phyloP scores from a whole-genome alignment of 1,140 invertebrate genomes.

The Hypothenemus hampei region DNA sequence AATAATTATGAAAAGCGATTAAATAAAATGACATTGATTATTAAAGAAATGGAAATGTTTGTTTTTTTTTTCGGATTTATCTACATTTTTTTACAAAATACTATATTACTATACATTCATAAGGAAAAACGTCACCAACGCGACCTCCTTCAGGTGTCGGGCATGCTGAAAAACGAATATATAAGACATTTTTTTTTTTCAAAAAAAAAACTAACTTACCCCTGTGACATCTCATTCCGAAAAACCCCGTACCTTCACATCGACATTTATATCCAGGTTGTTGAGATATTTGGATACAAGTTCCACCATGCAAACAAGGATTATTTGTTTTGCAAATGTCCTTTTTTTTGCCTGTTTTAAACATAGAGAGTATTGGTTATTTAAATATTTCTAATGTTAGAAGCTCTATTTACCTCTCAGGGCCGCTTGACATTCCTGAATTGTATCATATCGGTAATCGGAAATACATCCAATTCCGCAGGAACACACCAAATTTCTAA shows the following conservation, averaged over 20 bases:
- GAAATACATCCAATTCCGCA: constrained; percentile 54
- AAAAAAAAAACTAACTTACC: constrained; percentile 33
- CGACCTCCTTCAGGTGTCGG: constrained; percentile 46
- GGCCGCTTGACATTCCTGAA: constrained; percentile 49
- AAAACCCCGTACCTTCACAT: constrained; percentile 69
- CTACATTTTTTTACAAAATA: too few species aligned
- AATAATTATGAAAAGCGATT: constrained; percentile 41
- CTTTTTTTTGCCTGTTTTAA: constrained; percentile 47
- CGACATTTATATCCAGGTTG: constrained; percentile 63
- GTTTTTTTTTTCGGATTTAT: too few species aligned
- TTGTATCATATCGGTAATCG: constrained; percentile 50
- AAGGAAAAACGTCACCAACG: constrained; percentile 54
- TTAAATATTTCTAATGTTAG: background rate
- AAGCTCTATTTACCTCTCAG: constrained; percentile 46
- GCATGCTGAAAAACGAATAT: constrained; percentile 48
- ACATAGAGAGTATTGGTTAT: background rate
- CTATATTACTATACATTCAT: constrained; percentile 64
- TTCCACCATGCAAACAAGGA: constrained; percentile 60
- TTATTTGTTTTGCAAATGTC: constrained; percentile 55
- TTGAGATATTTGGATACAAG: constrained; percentile 63
- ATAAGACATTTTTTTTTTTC: background rate
- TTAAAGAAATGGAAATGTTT: too few species aligned
- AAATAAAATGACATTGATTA: constrained; percentile 37
- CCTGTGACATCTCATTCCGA: constrained; percentile 57
- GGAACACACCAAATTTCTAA: constrained; percentile 48